These are phyloP conservation scores for Champsocephalus esox DNA, from an alignment of 2,797 vertebrate genomes.

Conservation along the genomic window DNA sequence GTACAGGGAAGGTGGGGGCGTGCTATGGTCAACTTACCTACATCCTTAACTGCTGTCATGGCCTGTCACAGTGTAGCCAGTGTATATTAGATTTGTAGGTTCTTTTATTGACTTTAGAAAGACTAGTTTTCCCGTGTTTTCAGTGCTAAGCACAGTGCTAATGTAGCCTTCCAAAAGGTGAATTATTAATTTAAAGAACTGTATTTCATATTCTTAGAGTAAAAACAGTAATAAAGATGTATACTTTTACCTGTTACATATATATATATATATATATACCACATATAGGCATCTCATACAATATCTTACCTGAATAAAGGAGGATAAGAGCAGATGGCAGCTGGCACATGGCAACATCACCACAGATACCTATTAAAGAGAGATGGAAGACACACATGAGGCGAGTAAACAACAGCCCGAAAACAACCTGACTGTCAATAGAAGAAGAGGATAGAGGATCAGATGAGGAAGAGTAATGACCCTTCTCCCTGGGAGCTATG, in stretches of 20 bases:
- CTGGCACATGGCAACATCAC: slow-evolving; percentile 73
- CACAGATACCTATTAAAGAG: slow-evolving; percentile 62
- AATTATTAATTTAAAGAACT: not conserved
- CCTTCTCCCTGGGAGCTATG: slow-evolving; percentile 44
- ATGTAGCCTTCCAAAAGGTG: not conserved
- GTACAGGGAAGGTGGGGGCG: not conserved
- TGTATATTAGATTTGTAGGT: not conserved
- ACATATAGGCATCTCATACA: not conserved
- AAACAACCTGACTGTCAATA: slow-evolving; percentile 30
- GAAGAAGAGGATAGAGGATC: slow-evolving; percentile 26
- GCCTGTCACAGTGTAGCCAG: not conserved
- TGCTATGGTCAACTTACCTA: not conserved
- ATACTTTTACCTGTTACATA: slow-evolving; percentile 4
- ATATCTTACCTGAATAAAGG: slow-evolving; percentile 64
- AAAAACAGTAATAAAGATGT: not conserved
- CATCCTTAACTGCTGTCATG: not conserved
- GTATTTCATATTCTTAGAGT: not conserved
- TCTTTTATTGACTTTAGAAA: not conserved
- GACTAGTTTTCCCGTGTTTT: not conserved
- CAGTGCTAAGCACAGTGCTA: not conserved
- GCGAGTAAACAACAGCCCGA: slow-evolving; percentile 40
- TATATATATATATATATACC: not conserved
- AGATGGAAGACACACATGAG: slow-evolving; percentile 33
- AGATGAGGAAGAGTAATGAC: slow-evolving; percentile 40
- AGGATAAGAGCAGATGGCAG: slow-evolving; percentile 52